Conservation (phyloP, 23 tunicate species). For the Trididemnum miniatum region DNA sequence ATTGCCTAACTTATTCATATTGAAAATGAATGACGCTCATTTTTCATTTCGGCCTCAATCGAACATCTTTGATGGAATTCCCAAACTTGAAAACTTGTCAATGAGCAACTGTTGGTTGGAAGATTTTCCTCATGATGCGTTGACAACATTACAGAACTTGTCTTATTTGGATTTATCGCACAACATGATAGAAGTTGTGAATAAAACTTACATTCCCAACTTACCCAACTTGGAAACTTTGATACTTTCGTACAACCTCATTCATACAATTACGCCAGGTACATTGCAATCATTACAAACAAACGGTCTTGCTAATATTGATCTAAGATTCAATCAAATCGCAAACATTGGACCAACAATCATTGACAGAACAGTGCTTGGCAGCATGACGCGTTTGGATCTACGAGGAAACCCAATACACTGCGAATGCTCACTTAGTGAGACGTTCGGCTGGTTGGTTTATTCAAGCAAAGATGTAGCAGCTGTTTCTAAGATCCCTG, state of each 20-base stretch:
- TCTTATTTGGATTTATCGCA: slow-evolving; percentile 20
- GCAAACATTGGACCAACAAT: background rate
- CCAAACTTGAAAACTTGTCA: background rate
- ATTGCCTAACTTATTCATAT: slow-evolving; percentile 1
- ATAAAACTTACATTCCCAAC: background rate
- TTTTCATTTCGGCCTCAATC: background rate
- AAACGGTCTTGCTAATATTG: background rate
- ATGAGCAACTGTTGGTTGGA: slow-evolving; percentile 15
- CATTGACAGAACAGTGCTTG: background rate
- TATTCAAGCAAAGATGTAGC: background rate
- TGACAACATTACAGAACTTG: background rate
- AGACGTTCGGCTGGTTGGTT: slow-evolving; percentile 28
- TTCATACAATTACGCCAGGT: background rate
- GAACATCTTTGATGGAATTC: slow-evolving; percentile 26
- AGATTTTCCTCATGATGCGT: slow-evolving; percentile 19
- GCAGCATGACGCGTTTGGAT: slow-evolving; percentile 9
- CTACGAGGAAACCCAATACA: slow-evolving; percentile 25
- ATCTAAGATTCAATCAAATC: slow-evolving; percentile 20
- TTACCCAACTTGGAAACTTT: background rate
- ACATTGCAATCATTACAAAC: background rate
- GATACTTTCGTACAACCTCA: slow-evolving; percentile 21
- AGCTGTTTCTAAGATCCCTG: background rate
- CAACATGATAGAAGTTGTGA: slow-evolving; percentile 11
- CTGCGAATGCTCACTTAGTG: slow-evolving; percentile 23
- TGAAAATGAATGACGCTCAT: background rate